Evolutionary conservation across 1,140 invertebrate genomes (phyloP), one percentile per base, ranked within the genome.

Genomic region (Nymphalis io): DNA sequence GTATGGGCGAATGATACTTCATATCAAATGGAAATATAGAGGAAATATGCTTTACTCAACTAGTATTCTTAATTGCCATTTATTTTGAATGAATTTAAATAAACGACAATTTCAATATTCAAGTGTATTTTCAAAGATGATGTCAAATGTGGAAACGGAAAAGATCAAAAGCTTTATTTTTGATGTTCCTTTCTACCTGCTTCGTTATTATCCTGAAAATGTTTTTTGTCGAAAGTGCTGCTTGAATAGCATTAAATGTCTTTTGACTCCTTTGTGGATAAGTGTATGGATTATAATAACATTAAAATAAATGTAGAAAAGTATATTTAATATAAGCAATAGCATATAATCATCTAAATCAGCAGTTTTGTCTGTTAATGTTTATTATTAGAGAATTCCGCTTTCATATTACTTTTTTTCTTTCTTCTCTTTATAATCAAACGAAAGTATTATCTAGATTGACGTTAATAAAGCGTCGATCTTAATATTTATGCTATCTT

Each of bases 101-200:
- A 44, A 60, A 60, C 21, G 21, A 16, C 21, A 18, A 51, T 61
- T 51, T 46, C 60, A 15, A 62, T 53, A 51, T 63, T 16, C 6
- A 11, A 63, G 6, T 15, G 16, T 38, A 11, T 55, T 63, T 20
- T 15, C 18, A 38, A 63, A 62, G 27, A 39, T 16, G 51, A 63
- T 48, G 23, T 51, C 27, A 38, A 51, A 63, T 51, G 18, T 53
- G 13, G 12, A 21, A 18, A n/a, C n/a, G 12, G 46, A 63, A 51
- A 63, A 63, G 23, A 63, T 63, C 46, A 63, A 51, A 27, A 55
- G 16, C 60, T 18, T 21, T 62, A 53, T 48, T 63, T 63, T 46
- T 18, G 2, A 20, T 20, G 18, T 51, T 20, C n/a, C n/a, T 46
- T 51, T n/a, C n/a, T 51, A 51, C 20, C 16, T 10, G 42, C n/a